Base-by-base conservation (phyloP, 1,140 invertebrate genomes). In the Hycleus phaleratus region DNA sequence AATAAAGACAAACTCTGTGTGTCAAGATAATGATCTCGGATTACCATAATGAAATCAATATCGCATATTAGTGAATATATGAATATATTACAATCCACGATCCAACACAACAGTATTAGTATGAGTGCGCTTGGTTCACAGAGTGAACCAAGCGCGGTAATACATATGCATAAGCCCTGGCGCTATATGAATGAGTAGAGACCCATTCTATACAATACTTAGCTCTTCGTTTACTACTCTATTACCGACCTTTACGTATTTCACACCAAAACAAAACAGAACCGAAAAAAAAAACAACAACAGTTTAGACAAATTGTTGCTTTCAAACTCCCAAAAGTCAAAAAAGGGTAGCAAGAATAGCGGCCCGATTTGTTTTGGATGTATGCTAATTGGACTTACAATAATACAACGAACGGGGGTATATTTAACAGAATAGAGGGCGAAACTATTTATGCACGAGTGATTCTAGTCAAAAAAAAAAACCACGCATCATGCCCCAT, bases 11-110 rank as follows among this genome's bases (percentile, higher is more conserved):
- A 67, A 69, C 62, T 64, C 32, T 57, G 51, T 58, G 62, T 67
- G 66, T 69, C 68, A 67, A 69, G 68, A 69, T 69, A 69, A 68
- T 65, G 60, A 69, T 68, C 66, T 56, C 25, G 56, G 62, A 69
- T 69, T 69, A 69, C 66, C 68, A 69, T 69, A 69, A 69, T 68
- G 68, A 69, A 69, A 69, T 69, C 68, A 69, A 69, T 69, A 69
- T 66, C 62, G 66, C 66, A 64, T 69, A 68, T 69, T 68, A 69
- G 66, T 69, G 68, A 69, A 69, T 69, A 69, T 67, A 69, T 69
- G 64, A 69, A 68, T 69, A 69, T 57, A 65, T 65, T 68, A 68
- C 58, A 48, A 46, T 40, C 46, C 50, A 59, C 46, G 50, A 47
- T 51, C 44, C 26, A 42, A 7, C 32, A 32, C 32, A 32, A 32